Evolutionary conservation across 2,113 vertebrate species (phyloP), one percentile per base, ranked within the genome.

Genomic region (Dipodomys spectabilis): DNA sequence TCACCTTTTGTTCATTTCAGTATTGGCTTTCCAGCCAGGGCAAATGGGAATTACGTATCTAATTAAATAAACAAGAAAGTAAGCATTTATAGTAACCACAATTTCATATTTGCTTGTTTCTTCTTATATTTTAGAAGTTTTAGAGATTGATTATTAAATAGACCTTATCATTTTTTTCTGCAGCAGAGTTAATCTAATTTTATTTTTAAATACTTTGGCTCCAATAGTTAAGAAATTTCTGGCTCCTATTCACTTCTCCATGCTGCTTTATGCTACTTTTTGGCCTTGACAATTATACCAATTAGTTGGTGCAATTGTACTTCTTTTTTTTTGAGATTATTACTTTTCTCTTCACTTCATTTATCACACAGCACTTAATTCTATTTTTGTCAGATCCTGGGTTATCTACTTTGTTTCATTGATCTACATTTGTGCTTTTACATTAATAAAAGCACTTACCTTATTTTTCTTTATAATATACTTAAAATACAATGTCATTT

Each of bases 401-500:
- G 82, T 64, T 15, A 4, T 44, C 73, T 4, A 32, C n/a, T 82
- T 12, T 3, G 44, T 67, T 25, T 25, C 44, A 9, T 12, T 82
- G 88, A 94, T 39, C 88, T n/a, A n/a, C 7, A 19, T 6, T 28
- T 25, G 25, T 12, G 23, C 20, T 69, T 82, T 45, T 12, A 8
- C 25, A 57, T 62, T 16, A 45, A 64, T n/a, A 20, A 49, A n/a
- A 1, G 79, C 60, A 16, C 3, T n/a, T 15, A 15, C 72, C 72
- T 80, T 90, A 78, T 93, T 96, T 91, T 90, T 96, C 92, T 94
- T 74, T 19, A 60, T 93, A 71, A 95, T 75, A 65, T 7, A 57
- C 82, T 94, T 69, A 84, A 82, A 79, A 72, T 4, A 53, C 28
- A 32, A 18, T 0, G n/a, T 28, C 67, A 73, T 91, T 81, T 93